Base-by-base conservation (phyloP, 2,888 invertebrate species). In the Lysandra coridon region DNA sequence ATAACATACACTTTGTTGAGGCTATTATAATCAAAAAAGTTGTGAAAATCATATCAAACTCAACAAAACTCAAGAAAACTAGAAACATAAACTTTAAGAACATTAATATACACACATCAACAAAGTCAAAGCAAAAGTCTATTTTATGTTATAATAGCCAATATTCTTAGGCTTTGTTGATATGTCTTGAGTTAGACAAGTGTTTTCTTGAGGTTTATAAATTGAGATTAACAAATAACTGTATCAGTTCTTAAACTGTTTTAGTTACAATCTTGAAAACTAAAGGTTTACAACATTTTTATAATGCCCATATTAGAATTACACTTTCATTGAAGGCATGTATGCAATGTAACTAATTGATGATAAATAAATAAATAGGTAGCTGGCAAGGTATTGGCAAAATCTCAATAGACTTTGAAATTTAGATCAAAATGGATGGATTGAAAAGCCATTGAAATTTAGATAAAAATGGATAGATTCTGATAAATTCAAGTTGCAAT, bases 291-390 rank as follows among this genome's bases (percentile, higher is more conserved):
- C 12, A 69, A 69, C 7, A 12, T 73, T 40, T 44, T 44, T 44
- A 44, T 40, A 74, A 73, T 74, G 74, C 44, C 74, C 74, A 74
- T 74, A 74, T 44, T 69, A 3, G 12, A 49, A 69, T 69, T 69
- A 64, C 30, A 12, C 10, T 64, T 64, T 64, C 4, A 33, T 69
- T 69, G 33, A 69, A 69, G 64, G 30, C 30, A 64, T 69, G 14
- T 53, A 76, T 57, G 57, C 17, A 76, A 76, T 23, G 14, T 53
- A 75, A 76, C 17, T 5, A 76, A 76, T 57, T 7, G 33, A 76
- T 79, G 73, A 62, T 74, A 62, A 74, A 79, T 62, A 57, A 74
- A 79, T 79, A 74, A 79, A 79, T 79, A 79, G 17, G 40, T 75
- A 60, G 75, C 62, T 79, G 79, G 79, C 40, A 79, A 40, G 37